Conservation (phyloP, 2,797 vertebrate species). For the Myotis myotis region DNA sequence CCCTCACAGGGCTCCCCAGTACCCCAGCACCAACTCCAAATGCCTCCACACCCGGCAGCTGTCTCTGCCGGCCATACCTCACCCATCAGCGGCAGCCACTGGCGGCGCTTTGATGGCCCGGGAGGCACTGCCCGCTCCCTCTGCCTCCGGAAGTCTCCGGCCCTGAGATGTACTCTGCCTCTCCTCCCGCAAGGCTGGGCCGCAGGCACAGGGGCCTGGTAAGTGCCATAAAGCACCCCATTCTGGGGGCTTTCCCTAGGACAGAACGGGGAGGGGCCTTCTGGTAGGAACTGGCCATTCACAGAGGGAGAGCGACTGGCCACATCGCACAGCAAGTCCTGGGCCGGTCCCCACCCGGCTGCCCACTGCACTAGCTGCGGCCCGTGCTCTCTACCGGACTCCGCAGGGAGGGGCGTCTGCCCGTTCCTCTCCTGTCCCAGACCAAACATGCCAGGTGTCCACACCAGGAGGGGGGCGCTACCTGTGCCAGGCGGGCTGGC, state of each 20-base stretch:
- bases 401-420: not conserved
- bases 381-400: too few species aligned
- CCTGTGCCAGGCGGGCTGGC: rapidly evolving
- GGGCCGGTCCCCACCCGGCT: not conserved
- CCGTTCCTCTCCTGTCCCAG: not conserved
- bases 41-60: too few species aligned
- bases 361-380: not conserved
- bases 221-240: rapidly evolving
- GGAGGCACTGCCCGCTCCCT: rapidly evolving
- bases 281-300: too few species aligned
- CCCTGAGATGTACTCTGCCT: not conserved
- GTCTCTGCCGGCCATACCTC: rapidly evolving
- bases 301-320: not conserved
- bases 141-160: not conserved
- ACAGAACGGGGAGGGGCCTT: too few species aligned
- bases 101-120: rapidly evolving
- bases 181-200: not conserved
- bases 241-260: not conserved
- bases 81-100: not conserved
- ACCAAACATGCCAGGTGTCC: rapidly evolving
- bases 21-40: not conserved
- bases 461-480: rapidly evolving
- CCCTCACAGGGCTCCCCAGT: too few species aligned
- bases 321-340: not conserved
- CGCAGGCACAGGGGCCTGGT: not conserved